phyloP scores from a whole-genome alignment of 2,113 vertebrate genomes.

The Oreochromis spilurus region DNA sequence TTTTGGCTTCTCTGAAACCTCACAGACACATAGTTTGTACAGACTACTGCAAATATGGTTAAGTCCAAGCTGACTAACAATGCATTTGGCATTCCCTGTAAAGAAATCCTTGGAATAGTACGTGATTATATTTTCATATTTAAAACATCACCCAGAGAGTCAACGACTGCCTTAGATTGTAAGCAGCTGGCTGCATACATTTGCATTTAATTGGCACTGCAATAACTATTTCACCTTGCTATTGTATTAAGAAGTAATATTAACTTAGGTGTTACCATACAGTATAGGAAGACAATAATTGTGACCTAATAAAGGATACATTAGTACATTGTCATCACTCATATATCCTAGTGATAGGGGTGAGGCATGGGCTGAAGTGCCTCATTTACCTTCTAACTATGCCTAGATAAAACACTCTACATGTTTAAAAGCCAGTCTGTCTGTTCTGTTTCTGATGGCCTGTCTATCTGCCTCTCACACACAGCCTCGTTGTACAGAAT shows the following conservation, averaged over 20 bases:
- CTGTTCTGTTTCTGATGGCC: not conserved
- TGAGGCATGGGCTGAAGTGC: not conserved
- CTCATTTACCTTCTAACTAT: not conserved
- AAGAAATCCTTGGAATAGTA: not conserved
- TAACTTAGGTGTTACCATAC: not conserved
- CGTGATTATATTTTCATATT: not conserved
- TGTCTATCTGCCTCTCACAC: not conserved
- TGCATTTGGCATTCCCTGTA: not conserved
- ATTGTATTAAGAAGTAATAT: not conserved
- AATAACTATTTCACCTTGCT: not conserved
- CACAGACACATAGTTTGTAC: not conserved
- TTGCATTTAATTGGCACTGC: conserved; percentile 3
- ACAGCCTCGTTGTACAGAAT: conserved; percentile 85
- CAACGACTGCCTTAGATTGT: not conserved
- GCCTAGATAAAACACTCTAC: not conserved
- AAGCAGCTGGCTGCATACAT: not conserved
- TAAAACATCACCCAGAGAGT: not conserved
- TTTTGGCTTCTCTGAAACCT: not conserved
- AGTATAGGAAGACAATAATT: not conserved
- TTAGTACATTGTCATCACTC: not conserved
- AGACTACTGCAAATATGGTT: not conserved
- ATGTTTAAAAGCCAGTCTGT: not conserved
- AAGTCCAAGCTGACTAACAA: not conserved
- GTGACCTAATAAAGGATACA: not conserved
- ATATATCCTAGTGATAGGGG: not conserved